Base-by-base conservation (phyloP, 2,113 vertebrate genomes). In the Misgurnus anguillicaudatus region DNA sequence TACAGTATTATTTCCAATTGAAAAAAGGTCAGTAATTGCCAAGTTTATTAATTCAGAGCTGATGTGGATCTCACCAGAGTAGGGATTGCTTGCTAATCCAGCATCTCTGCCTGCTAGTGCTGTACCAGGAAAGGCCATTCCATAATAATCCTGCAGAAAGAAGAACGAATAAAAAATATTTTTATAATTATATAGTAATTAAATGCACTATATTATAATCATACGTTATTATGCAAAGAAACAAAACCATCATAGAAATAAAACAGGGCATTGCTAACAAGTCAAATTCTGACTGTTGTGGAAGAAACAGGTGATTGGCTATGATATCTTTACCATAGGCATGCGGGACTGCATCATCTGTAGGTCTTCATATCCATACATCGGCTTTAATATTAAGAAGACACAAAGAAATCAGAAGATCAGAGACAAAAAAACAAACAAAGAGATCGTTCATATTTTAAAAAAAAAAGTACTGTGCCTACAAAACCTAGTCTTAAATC, bases 341-440 rank as follows among this genome's bases (percentile, higher is more conserved):
- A 99, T 90, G 70, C 96, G 93, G 41, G 97, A 98, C 78, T 98
- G 97, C 83, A 99, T 92, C 95, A 99, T 95, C 88, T 98, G 97
- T 77, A 99, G 93, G 78, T 99, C 97, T 36, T 99, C 97, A 63
- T 98, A 99, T 84, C 97, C 96, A 75, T 99, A 99, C 85, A 98
- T 98, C 93, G 97, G 95, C 89, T 92, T 90, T 88, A 83, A 61
- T 2, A 31, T 77, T 86, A 87, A 85, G 42, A 24, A 69, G 81
- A 86, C n/a, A 86, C 1, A 70, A 6, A 64, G 21, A 31, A 13
- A 21, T 11, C 7, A 10, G 17, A 13, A 53, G 16, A 72, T 8
- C 3, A 58, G 9, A 7, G 5, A 51, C 9, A 11, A 5, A 38
- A 13, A 45, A 5, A 39, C 0, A 9, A 48, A 0, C 24, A 48